Evolutionary conservation across 2,113 vertebrate species (phyloP), one percentile per base, ranked within the genome.

Genomic region (Vimba vimba): DNA sequence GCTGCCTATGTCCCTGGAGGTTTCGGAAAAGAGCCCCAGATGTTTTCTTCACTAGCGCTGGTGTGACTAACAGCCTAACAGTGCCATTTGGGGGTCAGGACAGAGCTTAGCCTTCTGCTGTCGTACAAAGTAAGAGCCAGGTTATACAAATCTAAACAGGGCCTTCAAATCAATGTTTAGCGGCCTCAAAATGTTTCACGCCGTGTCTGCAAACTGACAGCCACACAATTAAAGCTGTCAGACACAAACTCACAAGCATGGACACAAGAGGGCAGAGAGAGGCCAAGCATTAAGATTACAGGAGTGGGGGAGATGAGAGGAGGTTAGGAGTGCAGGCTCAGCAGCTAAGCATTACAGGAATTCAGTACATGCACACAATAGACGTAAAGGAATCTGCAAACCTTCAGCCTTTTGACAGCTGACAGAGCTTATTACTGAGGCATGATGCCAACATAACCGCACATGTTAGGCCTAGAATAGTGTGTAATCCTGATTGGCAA

Each of bases 331-430:
- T 64, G 57, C 84, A 75, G 66, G 9, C 39, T 86, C 79, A 86
- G 80, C 43, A 80, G 66, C n/a, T 57, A 66, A 68, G 75, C 74
- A 86, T 66, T 68, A 57, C 15, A 81, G 45, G 81, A 86, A 88
- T 84, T 69, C 82, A 45, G 23, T 78, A 80, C 81, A 27, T n/a
- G 79, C n/a, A 84, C 81, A 75, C 87, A 83, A 74, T 50, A 79
- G 64, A 82, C 30, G 10, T 79, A 80, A 73, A 79, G 71, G 68
- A 69, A 80, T 86, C 68, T 39, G 36, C 10, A 25, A 55, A 86
- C 39, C 84, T 86, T 81, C 57, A 84, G 45, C 45, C 75, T 47
- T 33, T 80, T 59, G 50, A 60, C 85, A 62, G 85, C 17, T 57
- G 66, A 62, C 55, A 64, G 77, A 81, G 9, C 4, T 59, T 60